These are phyloP conservation scores for Calidris pugnax DNA, from an alignment of 2,113 vertebrate genomes.

Conservation along the genomic window DNA sequence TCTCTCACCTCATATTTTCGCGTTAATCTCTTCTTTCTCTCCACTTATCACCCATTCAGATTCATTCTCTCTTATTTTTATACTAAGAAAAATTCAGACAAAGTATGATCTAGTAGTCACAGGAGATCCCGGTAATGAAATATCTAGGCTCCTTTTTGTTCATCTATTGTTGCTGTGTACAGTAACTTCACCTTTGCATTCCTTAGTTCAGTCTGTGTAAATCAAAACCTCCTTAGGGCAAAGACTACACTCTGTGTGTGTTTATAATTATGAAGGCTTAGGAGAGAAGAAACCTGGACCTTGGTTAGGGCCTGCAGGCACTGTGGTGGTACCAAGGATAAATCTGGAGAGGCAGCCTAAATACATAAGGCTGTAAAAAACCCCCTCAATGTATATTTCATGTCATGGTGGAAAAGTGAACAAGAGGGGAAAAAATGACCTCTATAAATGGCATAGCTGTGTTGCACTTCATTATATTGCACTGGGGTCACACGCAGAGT, in stretches of 20 bases:
- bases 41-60: not conserved
- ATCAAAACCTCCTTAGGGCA: not conserved
- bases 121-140: not conserved
- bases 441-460: not conserved
- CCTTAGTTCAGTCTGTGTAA: not conserved
- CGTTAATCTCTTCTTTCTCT: not conserved
- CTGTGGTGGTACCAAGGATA: not conserved
- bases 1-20: not conserved
- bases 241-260: not conserved
- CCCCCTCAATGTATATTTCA: not conserved
- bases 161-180: not conserved
- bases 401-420: not conserved
- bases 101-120: not conserved
- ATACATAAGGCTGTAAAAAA: not conserved
- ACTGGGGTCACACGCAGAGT: not conserved
- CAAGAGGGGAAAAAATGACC: not conserved
- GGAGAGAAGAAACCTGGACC: not conserved
- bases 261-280: not conserved
- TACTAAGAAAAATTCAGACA: not conserved
- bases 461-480: not conserved
- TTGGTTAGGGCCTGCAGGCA: not conserved
- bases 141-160: not conserved
- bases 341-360: not conserved
- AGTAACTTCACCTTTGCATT: not conserved
- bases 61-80: not conserved